phyloP scores from a whole-genome alignment of 30 jellyfish, hydroid and myxozoan species.

The Aurelia coerulea region DNA sequence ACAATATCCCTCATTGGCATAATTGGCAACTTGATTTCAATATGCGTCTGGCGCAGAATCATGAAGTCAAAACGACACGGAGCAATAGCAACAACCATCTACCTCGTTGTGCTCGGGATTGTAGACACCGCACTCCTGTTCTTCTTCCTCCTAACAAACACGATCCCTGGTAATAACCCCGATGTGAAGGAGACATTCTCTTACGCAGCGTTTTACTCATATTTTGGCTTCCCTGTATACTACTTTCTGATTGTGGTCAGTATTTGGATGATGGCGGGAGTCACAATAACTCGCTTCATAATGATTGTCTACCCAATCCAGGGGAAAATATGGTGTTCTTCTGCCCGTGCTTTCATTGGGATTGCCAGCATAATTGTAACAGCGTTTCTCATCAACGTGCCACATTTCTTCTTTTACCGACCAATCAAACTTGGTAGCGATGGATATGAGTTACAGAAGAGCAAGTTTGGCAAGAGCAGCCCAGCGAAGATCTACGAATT shows the following conservation, averaged over 20 bases:
- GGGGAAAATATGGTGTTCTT: constrained; percentile 72
- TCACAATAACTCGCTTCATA: constrained; percentile 78
- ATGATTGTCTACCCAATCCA: constrained; percentile 79
- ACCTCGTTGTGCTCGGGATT: constrained; percentile 74
- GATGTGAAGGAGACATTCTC: constrained; percentile 56
- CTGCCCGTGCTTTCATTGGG: constrained; percentile 73
- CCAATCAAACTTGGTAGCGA: constrained; percentile 63
- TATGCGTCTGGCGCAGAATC: constrained; percentile 72
- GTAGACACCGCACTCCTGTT: constrained; percentile 84
- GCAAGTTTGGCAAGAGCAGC: constrained; percentile 73
- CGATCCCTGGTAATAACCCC: constrained; percentile 59
- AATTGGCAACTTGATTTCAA: constrained; percentile 77
- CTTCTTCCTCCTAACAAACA: constrained; percentile 76
- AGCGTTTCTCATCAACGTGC: constrained; percentile 68
- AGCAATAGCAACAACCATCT: constrained; percentile 68
- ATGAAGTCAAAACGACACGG: constrained; percentile 62
- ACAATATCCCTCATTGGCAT: constrained; percentile 73
- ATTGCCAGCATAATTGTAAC: constrained; percentile 52
- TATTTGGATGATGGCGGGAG: constrained; percentile 86
- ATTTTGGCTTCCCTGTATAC: constrained; percentile 81
- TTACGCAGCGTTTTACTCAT: constrained; percentile 73
- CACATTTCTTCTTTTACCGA: constrained; percentile 83
- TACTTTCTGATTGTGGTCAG: constrained; percentile 80
- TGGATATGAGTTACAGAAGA: constrained; percentile 38
- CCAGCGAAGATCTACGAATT: constrained; percentile 79